phyloP scores from a whole-genome alignment of 2,888 invertebrate genomes.

The Anaspis maculata region DNA sequence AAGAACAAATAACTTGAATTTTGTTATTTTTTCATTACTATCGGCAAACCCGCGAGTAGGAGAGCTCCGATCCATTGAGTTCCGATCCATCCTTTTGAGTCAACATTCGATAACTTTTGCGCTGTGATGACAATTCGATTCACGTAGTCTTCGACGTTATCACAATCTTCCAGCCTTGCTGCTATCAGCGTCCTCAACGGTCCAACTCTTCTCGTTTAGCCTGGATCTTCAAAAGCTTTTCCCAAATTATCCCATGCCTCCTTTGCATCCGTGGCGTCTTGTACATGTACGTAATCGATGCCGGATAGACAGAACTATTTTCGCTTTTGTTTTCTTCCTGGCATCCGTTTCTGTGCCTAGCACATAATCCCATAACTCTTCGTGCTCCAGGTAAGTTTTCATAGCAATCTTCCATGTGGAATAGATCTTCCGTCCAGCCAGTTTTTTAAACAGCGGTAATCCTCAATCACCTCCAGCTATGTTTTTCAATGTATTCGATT shows the following conservation, averaged over 20 bases:
- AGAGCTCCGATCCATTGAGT: too few relatives aligned
- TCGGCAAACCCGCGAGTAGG: neutral
- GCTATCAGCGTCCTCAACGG: neutral
- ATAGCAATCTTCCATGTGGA: neutral
- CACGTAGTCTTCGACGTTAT: neutral
- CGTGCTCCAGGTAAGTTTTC: neutral
- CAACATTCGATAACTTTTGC: neutral
- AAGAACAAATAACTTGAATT: too few relatives aligned
- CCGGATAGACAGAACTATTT: neutral
- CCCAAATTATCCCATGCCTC: neutral
- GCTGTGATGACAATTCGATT: neutral
- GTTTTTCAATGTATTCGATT: too few relatives aligned
- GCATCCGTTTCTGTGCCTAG: neutral
- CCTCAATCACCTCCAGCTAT: neutral
- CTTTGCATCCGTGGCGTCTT: neutral
- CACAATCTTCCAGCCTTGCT: neutral
- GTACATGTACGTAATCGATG: neutral
- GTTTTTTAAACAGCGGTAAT: neutral
- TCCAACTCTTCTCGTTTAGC: neutral
- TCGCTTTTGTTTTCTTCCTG: neutral
- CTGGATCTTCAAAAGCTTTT: neutral
- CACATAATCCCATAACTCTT: neutral
- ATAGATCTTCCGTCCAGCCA: neutral
- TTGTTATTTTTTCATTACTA: too few relatives aligned
- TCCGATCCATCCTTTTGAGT: neutral